A percentile compares a stretch with the other conserved stretches of the same genome.
Evolutionary conservation across 2,888 invertebrate species (phyloP).

Genomic region (Argyra leucocephala): DNA sequence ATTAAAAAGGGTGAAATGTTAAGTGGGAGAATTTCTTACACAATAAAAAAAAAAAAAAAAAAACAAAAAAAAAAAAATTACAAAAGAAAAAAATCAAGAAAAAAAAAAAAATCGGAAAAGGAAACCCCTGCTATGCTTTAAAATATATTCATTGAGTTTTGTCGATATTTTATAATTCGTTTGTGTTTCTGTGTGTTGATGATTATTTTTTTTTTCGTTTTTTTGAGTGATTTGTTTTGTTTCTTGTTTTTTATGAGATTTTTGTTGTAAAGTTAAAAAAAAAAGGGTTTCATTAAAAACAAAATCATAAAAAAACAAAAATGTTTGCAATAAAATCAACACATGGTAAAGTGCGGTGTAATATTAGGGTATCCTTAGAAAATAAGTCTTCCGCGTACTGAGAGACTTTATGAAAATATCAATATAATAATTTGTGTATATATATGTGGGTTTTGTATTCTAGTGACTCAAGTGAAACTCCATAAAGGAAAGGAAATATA

Average conservation of each 20-base stretch:
- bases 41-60: background rate
- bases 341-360: background rate
- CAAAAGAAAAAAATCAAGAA: background rate
- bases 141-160: no score
- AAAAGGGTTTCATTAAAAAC: background rate
- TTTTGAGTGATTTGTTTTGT: background rate
- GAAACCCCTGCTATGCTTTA: background rate
- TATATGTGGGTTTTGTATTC: no score
- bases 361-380: background rate
- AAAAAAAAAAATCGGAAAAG: background rate
- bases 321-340: background rate
- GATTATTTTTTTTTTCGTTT: background rate
- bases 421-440: no score
- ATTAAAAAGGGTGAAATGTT: constrained; percentile 3
- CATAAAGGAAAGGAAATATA: no score
- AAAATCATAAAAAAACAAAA: no score
- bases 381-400: background rate
- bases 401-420: no score
- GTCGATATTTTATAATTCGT: no score
- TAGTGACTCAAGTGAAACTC: no score
- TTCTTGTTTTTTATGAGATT: background rate
- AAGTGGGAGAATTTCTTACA: background rate
- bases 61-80: background rate
- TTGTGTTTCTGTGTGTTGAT: no score
- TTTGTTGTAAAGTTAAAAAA: background rate